phyloP scores from a whole-genome alignment of 2,888 invertebrate genomes.

The Hetaerina titia region DNA sequence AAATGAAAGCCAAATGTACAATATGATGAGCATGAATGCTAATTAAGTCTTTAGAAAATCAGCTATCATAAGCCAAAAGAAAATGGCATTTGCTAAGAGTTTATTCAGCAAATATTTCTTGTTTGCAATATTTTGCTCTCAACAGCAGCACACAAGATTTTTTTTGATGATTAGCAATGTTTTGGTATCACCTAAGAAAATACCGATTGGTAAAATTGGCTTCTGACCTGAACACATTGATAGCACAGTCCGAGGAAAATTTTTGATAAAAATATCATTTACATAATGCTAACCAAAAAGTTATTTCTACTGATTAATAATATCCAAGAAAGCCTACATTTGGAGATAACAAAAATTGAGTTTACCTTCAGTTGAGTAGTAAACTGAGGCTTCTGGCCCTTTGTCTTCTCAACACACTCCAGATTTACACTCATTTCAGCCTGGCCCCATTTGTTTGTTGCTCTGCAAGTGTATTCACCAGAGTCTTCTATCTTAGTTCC shows the following conservation, averaged over 20 bases:
- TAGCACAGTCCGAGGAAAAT: too few relatives aligned
- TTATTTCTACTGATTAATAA: too few relatives aligned
- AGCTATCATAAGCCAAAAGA: background rate
- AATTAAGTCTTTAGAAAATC: background rate
- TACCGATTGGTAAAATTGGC: too few relatives aligned
- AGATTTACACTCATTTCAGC: constrained; percentile 91
- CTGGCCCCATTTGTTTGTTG: constrained; percentile 92
- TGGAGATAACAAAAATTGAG: background rate
- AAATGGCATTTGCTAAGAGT: background rate
- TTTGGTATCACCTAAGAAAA: too few relatives aligned
- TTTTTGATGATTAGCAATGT: background rate
- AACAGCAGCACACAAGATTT: background rate
- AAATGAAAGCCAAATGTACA: background rate
- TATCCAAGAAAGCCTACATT: too few relatives aligned
- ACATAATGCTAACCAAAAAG: too few relatives aligned
- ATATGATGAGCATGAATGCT: background rate
- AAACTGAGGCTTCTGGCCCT: constrained; percentile 92
- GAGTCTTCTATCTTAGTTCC: constrained; percentile 96
- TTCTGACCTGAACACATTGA: too few relatives aligned
- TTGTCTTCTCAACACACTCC: constrained; percentile 90
- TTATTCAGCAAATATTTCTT: background rate
- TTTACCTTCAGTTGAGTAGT: constrained; percentile 86
- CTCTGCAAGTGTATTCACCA: constrained; percentile 92
- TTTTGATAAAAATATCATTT: too few relatives aligned
- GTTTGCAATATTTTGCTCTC: background rate